Percentiles rank a stretch among this genome's conserved stretches.
Conservation (phyloP, 2,113 vertebrate genomes). For the Xiphophorus couchianus region DNA sequence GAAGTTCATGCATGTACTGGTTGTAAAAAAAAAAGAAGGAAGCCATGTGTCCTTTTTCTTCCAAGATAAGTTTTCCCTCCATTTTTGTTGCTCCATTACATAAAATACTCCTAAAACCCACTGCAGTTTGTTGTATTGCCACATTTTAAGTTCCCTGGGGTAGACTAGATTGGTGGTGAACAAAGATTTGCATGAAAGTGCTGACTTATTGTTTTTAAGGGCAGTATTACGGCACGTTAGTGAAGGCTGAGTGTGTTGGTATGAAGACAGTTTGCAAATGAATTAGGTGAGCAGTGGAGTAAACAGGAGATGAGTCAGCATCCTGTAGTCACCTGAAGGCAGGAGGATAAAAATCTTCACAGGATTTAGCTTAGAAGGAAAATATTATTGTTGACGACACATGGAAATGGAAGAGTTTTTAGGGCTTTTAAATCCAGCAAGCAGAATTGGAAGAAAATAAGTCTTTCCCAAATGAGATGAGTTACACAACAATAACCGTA, state of each 20-base stretch:
- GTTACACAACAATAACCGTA: background rate
- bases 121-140: too few species aligned
- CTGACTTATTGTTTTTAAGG: conserved; percentile 3
- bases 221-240: conserved; percentile 21
- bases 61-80: background rate
- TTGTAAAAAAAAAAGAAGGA: too few species aligned
- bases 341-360: conserved; percentile 6
- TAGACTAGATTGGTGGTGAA: too few species aligned
- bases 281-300: conserved; percentile 45
- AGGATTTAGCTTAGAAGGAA: conserved; percentile 16
- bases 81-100: background rate
- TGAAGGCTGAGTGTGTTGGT: conserved; percentile 16
- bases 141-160: too few species aligned
- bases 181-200: background rate
- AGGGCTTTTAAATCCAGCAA: conserved; percentile 15
- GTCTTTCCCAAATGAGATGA: background rate
- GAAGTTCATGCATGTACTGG: background rate
- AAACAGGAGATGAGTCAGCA: conserved; percentile 49
- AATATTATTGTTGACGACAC: conserved; percentile 30
- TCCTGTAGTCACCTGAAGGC: conserved; percentile 9
- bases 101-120: background rate
- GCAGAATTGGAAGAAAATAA: background rate
- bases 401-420: background rate
- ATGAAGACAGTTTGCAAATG: conserved; percentile 46
- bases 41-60: background rate